Conservation (phyloP, 2,797 vertebrate genomes). For the Pipistrellus pygmaeus region DNA sequence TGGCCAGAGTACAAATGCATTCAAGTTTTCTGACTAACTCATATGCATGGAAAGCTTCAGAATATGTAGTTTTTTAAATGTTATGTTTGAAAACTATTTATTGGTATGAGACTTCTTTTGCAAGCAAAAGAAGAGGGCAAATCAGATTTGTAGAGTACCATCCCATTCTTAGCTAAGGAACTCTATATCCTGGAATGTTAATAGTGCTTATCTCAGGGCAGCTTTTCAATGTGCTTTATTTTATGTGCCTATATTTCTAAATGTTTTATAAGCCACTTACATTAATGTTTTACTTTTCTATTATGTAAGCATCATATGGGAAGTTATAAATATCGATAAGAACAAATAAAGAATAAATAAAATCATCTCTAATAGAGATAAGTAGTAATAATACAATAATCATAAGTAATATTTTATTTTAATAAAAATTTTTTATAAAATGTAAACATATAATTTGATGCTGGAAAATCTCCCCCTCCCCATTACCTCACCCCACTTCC, state of each 20-base stretch:
- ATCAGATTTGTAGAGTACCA: neutral
- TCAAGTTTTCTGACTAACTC: neutral
- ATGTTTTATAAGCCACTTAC: neutral
- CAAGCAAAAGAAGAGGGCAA: neutral
- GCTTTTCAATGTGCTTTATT: neutral
- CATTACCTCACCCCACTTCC: neutral
- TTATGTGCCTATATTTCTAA: neutral
- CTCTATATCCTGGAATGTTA: neutral
- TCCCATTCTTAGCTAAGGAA: neutral
- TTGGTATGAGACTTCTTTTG: neutral
- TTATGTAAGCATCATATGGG: neutral
- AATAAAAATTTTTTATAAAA: neutral
- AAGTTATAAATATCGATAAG: neutral
- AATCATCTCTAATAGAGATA: neutral
- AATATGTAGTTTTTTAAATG: neutral
- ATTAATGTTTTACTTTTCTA: conserved; percentile 12
- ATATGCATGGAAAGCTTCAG: neutral
- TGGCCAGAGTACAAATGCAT: neutral
- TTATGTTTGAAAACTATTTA: neutral
- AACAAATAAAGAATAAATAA: conserved; percentile 19
- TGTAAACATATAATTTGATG: neutral
- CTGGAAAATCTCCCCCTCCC: neutral
- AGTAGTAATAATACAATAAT: neutral
- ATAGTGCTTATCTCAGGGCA: neutral
- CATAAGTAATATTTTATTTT: neutral